A percentile compares a stretch with the other conserved stretches of the same genome.
Evolutionary conservation across 1,140 invertebrate species (phyloP).

Genomic region (Trichoplusia ni): DNA sequence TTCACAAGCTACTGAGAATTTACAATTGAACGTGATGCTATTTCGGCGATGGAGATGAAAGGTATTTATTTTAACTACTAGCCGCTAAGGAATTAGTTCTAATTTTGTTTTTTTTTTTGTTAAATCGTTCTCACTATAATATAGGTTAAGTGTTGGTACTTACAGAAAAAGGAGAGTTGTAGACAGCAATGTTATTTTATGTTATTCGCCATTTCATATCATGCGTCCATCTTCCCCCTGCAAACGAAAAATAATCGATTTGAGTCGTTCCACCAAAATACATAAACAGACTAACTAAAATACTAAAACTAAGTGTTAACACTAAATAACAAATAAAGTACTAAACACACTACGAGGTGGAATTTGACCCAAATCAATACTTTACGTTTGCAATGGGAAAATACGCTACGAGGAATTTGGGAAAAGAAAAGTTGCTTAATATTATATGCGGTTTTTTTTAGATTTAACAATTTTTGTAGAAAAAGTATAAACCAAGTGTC

Average conservation of each 20-base stretch:
- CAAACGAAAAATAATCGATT: constrained; percentile 66
- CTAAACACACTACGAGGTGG: constrained; percentile 45
- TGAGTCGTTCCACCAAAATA: constrained; percentile 62
- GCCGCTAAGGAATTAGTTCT: too few species aligned
- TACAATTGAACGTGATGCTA: too few species aligned
- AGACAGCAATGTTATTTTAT: constrained; percentile 1
- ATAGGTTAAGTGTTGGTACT: too few species aligned
- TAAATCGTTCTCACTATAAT: too few species aligned
- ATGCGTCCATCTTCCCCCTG: constrained; percentile 39
- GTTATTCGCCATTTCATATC: constrained; percentile 17
- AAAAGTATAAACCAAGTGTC: too few species aligned
- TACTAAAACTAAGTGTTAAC: constrained; percentile 24
- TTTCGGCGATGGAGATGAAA: too few species aligned
- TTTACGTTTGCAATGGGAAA: constrained; percentile 39
- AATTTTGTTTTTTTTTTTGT: too few species aligned
- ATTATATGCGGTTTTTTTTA: neutral
- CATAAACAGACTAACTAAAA: constrained; percentile 31
- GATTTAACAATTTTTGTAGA: too few species aligned
- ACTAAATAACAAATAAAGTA: constrained; percentile 30
- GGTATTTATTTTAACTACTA: too few species aligned
- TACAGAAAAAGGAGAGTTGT: neutral
- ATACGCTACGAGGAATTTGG: neutral
- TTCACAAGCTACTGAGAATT: too few species aligned
- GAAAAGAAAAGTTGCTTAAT: neutral
- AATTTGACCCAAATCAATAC: constrained; percentile 71